Conservation (phyloP, 2,113 vertebrate genomes). For the Sturnira hondurensis region DNA sequence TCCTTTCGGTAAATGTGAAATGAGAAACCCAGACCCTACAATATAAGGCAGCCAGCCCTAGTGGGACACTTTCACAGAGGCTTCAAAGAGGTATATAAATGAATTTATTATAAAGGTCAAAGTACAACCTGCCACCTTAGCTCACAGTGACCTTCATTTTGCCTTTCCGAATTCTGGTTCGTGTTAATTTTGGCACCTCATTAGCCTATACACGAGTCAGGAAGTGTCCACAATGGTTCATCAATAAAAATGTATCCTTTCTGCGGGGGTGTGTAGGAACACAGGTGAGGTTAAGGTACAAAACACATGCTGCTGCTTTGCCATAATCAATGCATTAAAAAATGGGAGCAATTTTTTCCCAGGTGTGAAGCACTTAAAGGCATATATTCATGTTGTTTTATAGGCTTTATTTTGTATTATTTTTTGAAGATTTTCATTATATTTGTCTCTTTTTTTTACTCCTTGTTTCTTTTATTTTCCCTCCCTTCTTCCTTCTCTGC, state of each 20-base stretch:
- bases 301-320: not conserved
- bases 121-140: not conserved
- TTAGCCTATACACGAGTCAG: not conserved
- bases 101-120: slow-evolving; percentile 10
- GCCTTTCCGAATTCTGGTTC: not conserved
- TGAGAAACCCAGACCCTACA: slow-evolving; percentile 9
- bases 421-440: not conserved
- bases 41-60: not conserved
- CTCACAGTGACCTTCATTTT: not conserved
- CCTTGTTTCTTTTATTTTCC: not conserved
- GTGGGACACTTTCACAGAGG: not conserved
- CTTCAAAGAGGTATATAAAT: not conserved
- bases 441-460: not conserved
- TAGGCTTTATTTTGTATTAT: not conserved
- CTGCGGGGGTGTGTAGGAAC: not conserved
- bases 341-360: not conserved
- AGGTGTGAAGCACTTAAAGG: not conserved
- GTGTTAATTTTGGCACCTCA: not conserved
- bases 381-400: not conserved
- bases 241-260: slow-evolving; percentile 5
- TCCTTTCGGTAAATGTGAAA: not conserved
- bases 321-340: not conserved
- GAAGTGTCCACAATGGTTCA: slow-evolving; percentile 39
- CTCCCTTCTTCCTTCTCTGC: not conserved
- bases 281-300: slow-evolving; percentile 47